Base-by-base conservation (phyloP, 1,140 invertebrate genomes). In the Diachasma alloeum region DNA sequence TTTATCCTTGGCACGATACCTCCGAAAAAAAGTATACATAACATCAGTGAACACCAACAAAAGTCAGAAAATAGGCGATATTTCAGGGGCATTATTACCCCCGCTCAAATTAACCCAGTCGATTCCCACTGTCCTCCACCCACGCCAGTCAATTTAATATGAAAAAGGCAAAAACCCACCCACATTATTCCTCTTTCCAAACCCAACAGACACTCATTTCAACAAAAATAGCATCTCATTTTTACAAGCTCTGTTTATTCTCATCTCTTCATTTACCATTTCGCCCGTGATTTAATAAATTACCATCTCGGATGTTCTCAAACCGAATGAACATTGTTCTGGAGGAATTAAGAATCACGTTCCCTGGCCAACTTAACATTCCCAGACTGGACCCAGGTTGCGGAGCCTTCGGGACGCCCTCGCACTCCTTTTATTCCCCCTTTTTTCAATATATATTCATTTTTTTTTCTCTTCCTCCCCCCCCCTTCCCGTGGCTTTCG, bases 381-480 rank as follows among this genome's bases (percentile, higher is more conserved):
- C 87, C 82, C 85, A 88, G 87, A 88, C 88, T 82, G 83, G 80
- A 83, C 81, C 66, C 81, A 81, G 75, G 81, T 83, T 82, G 83
- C 80, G 13, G 66, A 87, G 82, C 86, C 85, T 86, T 84, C 84
- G 83, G 84, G 82, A 85, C 83, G 85, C 83, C 84, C 83, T 87
- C 83, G 80, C 81, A 81, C 81, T 79, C 70, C 31, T 81, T 78
- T 74, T 78, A 68, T 72, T 69, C 75, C 77, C 73, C 76, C 79
- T 37, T 67, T 46, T 68, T 36, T 56, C 26, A 63, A 66, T 66
- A 72, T 72, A 68, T 74, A 17, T 39, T 39, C 36, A 17, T 39
- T 68, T 68, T 37, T 68, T 68, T 68, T 39, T 39, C 15, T 68
- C 36, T 17, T 39, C 0, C 6, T 9, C 26, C 36, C 26, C 26